phyloP scores from a whole-genome alignment of 2,797 vertebrate species.

The Sebastes flavidus region DNA sequence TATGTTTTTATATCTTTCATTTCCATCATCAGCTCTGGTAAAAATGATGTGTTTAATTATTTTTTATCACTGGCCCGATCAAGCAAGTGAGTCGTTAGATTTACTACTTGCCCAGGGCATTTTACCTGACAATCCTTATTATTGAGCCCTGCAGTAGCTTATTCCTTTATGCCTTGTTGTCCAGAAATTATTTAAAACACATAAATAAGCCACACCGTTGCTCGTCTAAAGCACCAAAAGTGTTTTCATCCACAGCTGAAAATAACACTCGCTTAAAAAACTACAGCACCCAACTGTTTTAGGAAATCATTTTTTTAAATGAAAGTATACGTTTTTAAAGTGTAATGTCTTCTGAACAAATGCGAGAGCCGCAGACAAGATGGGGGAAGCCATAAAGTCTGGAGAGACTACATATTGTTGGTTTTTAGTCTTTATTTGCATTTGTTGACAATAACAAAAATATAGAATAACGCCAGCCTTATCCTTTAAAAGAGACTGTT shows the following conservation, averaged over 20 bases:
- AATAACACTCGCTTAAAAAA: not conserved
- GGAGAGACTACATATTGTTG: not conserved
- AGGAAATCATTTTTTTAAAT: not conserved
- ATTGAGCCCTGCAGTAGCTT: too few species aligned
- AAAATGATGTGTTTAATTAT: too few species aligned
- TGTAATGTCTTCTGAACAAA: not conserved
- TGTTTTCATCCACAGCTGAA: not conserved
- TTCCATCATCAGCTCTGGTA: too few species aligned
- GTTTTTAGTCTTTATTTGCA: slow-evolving; percentile 8
- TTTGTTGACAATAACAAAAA: slow-evolving; percentile 54
- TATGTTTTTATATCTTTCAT: too few species aligned
- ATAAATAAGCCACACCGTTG: not conserved
- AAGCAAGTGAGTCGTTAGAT: too few species aligned
- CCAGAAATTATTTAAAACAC: not conserved
- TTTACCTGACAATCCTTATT: too few species aligned
- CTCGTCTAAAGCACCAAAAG: not conserved
- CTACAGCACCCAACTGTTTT: not conserved
- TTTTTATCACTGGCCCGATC: too few species aligned
- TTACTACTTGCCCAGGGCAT: too few species aligned
- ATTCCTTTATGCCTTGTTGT: not conserved
- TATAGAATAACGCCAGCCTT: slow-evolving; percentile 17
- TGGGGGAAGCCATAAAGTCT: not conserved
- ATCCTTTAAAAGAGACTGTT: slow-evolving; percentile 27
- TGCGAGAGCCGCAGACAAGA: not conserved
- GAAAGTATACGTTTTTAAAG: not conserved